Base-by-base conservation (phyloP, 2,113 vertebrate species). In the Pygoscelis adeliae region DNA sequence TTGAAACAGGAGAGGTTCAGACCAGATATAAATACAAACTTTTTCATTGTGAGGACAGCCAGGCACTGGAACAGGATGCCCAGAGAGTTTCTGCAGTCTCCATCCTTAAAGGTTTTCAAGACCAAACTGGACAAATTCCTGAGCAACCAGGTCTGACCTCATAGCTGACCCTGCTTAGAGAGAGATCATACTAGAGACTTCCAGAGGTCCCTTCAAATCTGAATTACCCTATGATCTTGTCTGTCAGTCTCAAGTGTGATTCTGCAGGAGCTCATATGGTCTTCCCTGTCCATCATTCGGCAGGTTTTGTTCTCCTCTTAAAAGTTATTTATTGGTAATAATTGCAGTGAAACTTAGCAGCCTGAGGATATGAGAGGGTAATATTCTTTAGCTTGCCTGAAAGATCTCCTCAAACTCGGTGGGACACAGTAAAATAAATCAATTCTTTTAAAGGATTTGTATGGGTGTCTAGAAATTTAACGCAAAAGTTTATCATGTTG, bases 261-360 rank as follows among this genome's bases (percentile, higher is more conserved):
- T 85, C 65, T 87, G 38, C 32, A 71, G 32, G 49, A 87, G 49
- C 44, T 88, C 34, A 12, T 42, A 4, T 4, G 13, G 12, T 70
- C n/a, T 93, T 81, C 44, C 30, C 20, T 90, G 34, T 62, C 38
- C 20, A 17, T 77, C 15, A 36, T 53, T 70, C 30, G 4, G 6
- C 47, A 63, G 42, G 36, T 59, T 74, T 90, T 91, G n/a, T 92
- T 96, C 83, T 93, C 66, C 83, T 96, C 59, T 58, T 50, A 62
- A 10, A 77, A 89, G 72, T 89, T 95, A 80, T 12, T 95, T 92
- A 42, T 66, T 80, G 62, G 26, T 72, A 61, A 26, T 84, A 89
- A 50, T 34, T 73, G 42, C 80, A 72, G 40, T 79, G 73, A 82
- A 71, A 32, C 18, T 55, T 61, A 80, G n/a, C 65, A 92, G 32